Percentiles rank a stretch among this genome's conserved stretches.
These are phyloP conservation scores for Ennomos quercinarius DNA, from an alignment of 2,888 invertebrate species.

Conservation along the genomic window DNA sequence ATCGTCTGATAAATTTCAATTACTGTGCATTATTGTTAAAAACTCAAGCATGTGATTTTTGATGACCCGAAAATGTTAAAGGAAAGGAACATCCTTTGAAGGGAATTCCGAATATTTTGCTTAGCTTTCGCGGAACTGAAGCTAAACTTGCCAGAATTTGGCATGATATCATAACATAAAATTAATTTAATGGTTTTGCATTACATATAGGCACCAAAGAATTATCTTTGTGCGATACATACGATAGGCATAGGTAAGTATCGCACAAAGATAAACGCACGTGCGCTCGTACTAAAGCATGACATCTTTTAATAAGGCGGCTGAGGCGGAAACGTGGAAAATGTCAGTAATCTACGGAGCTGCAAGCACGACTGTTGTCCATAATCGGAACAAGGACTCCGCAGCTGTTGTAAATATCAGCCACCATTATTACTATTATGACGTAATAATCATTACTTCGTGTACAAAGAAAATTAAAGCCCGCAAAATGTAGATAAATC, in stretches of 20 bases:
- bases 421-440: slow-evolving; percentile 75
- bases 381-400: slow-evolving; percentile 83
- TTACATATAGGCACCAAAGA: background rate
- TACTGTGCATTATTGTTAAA: background rate
- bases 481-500: slow-evolving; percentile 46
- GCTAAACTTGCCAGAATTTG: background rate
- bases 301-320: slow-evolving; percentile 81
- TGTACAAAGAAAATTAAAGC: slow-evolving; percentile 77
- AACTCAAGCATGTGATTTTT: no score
- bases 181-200: slow-evolving; percentile 4
- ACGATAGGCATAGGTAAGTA: slow-evolving; percentile 10
- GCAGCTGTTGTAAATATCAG: slow-evolving; percentile 83
- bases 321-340: slow-evolving; percentile 82
- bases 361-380: slow-evolving; percentile 80
- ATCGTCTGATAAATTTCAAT: slow-evolving; percentile 15
- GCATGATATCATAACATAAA: background rate
- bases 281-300: slow-evolving; percentile 56
- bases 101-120: no score
- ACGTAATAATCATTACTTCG: slow-evolving; percentile 73
- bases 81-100: no score
- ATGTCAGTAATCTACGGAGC: slow-evolving; percentile 79
- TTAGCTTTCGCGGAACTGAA: no score
- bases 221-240: no score
- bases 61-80: no score
- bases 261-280: slow-evolving; percentile 55